Percentiles rank a stretch among this genome's conserved stretches.
Conservation (phyloP, 2,888 invertebrate species). For the Oxycera nigricornis region DNA sequence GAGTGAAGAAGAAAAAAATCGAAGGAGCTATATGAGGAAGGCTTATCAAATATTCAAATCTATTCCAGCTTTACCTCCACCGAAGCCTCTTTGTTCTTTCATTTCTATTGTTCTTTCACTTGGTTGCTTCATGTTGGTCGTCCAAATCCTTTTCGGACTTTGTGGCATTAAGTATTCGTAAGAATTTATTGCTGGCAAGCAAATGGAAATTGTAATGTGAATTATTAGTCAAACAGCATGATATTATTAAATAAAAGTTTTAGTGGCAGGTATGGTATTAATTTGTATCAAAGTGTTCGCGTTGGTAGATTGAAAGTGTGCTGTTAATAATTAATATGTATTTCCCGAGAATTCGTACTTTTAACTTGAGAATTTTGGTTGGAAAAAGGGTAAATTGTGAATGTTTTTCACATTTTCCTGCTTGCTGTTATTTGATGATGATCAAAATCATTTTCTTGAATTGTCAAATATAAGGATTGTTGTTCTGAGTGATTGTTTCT, state of each 20-base stretch:
- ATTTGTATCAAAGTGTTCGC: no score
- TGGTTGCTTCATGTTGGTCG: background rate
- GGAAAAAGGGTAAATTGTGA: no score
- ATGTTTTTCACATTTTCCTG: no score
- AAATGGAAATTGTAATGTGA: background rate
- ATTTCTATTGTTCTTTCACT: background rate
- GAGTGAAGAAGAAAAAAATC: background rate
- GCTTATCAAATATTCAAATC: conserved; percentile 41
- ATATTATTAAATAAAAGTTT: conserved; percentile 1
- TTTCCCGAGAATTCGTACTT: no score
- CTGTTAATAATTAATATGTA: no score
- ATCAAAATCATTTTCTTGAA: no score
- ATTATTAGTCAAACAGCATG: conserved; percentile 10
- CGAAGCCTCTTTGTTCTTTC: background rate
- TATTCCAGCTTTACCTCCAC: conserved; percentile 25
- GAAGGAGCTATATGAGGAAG: conserved; percentile 19
- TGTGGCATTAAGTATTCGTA: background rate
- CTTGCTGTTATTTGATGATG: no score
- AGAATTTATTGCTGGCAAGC: background rate
- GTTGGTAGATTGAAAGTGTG: no score
- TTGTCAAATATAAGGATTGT: no score
- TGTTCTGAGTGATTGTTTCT: no score
- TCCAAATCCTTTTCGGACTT: background rate
- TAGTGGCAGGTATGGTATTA: no score
- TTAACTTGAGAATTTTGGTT: no score